A percentile compares a stretch with the other conserved stretches of the same genome.
These are phyloP conservation scores for Lepidocyrtoides sp. DNA, from an alignment of 2,888 invertebrate species.

Conservation along the genomic window DNA sequence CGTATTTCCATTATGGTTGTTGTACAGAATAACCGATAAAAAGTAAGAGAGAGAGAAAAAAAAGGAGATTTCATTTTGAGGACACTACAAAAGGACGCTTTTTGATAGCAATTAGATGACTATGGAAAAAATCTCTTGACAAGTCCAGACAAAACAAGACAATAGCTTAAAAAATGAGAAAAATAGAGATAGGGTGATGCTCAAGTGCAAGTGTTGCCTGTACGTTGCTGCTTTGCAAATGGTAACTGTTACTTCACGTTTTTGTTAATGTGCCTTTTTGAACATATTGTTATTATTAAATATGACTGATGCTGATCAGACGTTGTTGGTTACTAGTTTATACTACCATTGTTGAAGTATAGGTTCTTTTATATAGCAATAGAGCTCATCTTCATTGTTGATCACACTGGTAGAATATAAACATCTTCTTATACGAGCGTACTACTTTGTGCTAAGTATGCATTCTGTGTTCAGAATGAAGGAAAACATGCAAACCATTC, in stretches of 20 bases:
- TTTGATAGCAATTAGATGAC: conserved; percentile 83
- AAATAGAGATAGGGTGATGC: conserved; percentile 69
- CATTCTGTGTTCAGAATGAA: background rate
- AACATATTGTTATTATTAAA: conserved; percentile 58
- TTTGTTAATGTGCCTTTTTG: conserved; percentile 58
- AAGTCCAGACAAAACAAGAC: conserved; percentile 83
- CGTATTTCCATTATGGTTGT: conserved; percentile 55
- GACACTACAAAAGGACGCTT: conserved; percentile 80
- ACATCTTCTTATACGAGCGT: background rate
- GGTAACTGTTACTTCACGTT: conserved; percentile 70
- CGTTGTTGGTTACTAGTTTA: background rate
- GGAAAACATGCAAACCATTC: background rate
- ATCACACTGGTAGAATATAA: background rate
- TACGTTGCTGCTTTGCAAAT: conserved; percentile 30
- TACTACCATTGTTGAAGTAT: background rate
- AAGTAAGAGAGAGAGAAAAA: conserved; percentile 47
- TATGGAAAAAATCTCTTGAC: conserved; percentile 82
- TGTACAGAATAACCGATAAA: conserved; percentile 36
- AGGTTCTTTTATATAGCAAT: background rate
- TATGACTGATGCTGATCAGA: conserved; percentile 71
- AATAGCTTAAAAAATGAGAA: conserved; percentile 75
- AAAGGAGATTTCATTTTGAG: conserved; percentile 68
- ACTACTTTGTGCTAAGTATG: background rate
- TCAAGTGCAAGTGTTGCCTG: conserved; percentile 24
- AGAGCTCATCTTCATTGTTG: conserved; percentile 4